Evolutionary conservation across 2,113 vertebrate genomes (phyloP).

Genomic region (Centrocercus urophasianus): DNA sequence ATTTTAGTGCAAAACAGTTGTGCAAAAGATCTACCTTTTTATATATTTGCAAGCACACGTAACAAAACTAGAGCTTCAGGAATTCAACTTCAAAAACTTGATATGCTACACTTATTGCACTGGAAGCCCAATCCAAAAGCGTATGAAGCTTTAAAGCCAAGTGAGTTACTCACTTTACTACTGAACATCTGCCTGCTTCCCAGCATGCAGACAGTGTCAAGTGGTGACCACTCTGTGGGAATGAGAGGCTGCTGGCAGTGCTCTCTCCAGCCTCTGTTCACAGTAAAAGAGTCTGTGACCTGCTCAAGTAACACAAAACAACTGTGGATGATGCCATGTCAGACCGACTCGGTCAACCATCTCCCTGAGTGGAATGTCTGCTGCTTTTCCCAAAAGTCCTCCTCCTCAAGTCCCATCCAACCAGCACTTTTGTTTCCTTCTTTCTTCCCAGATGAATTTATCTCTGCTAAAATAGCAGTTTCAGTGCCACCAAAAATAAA

Average conservation of each 20-base stretch:
- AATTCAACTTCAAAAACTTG: neutral
- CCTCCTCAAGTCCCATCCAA: neutral
- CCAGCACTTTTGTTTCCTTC: neutral
- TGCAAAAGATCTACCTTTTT: neutral
- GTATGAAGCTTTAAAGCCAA: neutral
- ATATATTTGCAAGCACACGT: neutral
- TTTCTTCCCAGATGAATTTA: neutral
- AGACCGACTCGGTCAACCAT: neutral
- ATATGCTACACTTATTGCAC: neutral
- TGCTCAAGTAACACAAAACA: neutral
- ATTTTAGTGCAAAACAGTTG: neutral
- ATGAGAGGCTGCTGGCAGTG: neutral
- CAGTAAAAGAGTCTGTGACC: neutral
- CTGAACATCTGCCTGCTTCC: neutral
- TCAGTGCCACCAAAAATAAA: neutral
- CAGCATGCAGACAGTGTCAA: neutral
- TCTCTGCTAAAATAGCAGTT: neutral
- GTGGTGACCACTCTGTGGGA: neutral
- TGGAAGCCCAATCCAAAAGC: neutral
- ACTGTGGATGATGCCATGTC: neutral
- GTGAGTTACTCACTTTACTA: neutral
- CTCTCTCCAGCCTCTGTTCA: neutral
- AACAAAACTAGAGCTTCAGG: neutral
- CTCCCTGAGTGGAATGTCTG: fast-evolving
- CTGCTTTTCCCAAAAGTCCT: neutral